A percentile compares a stretch with the other conserved stretches of the same genome.
Evolutionary conservation across 2,113 vertebrate genomes (phyloP).

Genomic region (Hippocampus comes): DNA sequence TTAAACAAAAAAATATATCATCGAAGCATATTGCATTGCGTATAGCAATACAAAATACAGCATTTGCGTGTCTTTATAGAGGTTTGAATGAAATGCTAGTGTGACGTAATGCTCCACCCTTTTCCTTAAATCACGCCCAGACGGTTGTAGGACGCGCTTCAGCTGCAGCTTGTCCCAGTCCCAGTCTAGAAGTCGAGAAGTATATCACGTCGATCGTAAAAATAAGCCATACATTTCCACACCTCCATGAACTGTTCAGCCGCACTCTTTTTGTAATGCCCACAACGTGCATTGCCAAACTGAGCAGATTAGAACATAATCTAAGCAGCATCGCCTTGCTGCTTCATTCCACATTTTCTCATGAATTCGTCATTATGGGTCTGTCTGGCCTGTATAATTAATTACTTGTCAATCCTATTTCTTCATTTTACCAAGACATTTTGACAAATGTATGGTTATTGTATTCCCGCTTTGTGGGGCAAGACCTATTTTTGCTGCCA

Average conservation of each 20-base stretch:
- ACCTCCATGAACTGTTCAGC: neutral
- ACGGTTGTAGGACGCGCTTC: neutral
- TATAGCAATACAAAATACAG: too few relatives aligned
- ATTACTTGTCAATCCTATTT: neutral
- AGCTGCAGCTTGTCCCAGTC: neutral
- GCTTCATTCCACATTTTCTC: neutral
- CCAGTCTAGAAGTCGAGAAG: too few relatives aligned
- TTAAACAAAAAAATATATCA: too few relatives aligned
- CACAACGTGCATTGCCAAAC: neutral
- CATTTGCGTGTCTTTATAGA: neutral
- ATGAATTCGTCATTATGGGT: neutral
- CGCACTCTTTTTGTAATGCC: neutral
- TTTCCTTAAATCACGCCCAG: constrained; percentile 4
- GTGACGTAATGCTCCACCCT: constrained; percentile 42
- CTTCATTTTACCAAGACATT: neutral
- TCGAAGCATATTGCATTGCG: too few relatives aligned
- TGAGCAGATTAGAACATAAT: neutral
- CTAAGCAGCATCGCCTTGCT: neutral
- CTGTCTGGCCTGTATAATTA: neutral
- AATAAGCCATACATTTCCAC: neutral
- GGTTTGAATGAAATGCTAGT: constrained; percentile 14
- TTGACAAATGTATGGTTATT: neutral
- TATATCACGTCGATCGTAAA: neutral
- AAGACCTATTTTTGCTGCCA: neutral
- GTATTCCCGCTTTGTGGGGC: neutral